Percentiles rank a stretch among this genome's conserved stretches.
These are phyloP conservation scores for Diglossa cyanea DNA, from an alignment of 2,797 vertebrate genomes.

Conservation along the genomic window DNA sequence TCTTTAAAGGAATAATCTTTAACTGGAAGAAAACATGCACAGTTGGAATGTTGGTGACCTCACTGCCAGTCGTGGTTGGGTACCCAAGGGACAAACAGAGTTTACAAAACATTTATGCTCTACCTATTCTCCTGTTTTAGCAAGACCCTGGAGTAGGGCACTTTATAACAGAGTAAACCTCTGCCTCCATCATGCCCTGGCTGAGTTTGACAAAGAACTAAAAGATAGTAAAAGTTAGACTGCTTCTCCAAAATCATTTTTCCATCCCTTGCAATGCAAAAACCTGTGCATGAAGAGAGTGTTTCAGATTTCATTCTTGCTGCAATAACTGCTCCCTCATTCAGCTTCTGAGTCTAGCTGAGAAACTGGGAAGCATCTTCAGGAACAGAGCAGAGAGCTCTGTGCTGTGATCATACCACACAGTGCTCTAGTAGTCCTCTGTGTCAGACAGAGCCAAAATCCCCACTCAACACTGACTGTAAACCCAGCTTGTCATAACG, in stretches of 20 bases:
- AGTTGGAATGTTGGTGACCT: not conserved
- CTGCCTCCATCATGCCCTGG: not conserved
- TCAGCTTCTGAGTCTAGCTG: not conserved
- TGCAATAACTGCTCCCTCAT: not conserved
- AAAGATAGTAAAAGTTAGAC: not conserved
- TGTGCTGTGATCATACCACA: not conserved
- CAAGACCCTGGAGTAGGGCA: not conserved
- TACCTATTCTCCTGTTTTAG: not conserved
- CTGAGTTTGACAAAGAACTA: not conserved
- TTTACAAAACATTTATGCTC: not conserved
- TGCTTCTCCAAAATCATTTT: not conserved
- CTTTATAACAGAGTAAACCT: not conserved
- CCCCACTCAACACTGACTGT: not conserved
- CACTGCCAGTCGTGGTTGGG: fast-evolving
- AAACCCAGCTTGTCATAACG: not conserved
- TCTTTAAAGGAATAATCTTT: not conserved
- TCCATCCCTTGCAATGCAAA: not conserved
- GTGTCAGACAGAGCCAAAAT: not conserved
- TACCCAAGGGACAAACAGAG: not conserved
- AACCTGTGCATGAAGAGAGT: not conserved
- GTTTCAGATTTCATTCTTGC: not conserved
- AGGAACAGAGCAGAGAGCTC: not conserved
- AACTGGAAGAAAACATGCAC: not conserved
- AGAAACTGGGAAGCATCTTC: not conserved
- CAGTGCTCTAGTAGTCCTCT: not conserved